Conservation (phyloP, 2,113 vertebrate genomes). For the Canis aureus region DNA sequence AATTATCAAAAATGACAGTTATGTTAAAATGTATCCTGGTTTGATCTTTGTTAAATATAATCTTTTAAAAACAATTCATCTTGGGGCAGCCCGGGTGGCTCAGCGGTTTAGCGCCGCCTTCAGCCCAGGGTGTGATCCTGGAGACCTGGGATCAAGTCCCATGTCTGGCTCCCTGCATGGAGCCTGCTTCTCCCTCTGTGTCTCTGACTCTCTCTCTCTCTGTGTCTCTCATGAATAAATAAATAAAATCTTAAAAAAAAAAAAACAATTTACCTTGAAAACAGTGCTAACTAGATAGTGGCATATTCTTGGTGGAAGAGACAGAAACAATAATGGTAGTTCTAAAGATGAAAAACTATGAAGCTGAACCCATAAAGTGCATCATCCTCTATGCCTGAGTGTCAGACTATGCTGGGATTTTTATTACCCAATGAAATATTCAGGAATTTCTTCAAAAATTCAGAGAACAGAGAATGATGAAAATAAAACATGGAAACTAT, state of each 20-base stretch:
- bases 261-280: neutral
- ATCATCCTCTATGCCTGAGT: neutral
- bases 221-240: neutral
- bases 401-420: neutral
- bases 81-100: too few relatives aligned
- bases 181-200: too few relatives aligned
- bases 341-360: neutral
- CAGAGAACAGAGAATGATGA: neutral
- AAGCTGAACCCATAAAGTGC: neutral
- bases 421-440: neutral
- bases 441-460: conserved; percentile 11
- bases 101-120: too few relatives aligned
- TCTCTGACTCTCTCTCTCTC: too few relatives aligned
- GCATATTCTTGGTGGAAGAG: neutral
- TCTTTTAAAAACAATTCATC: neutral
- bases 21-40: neutral
- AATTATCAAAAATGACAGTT: conserved; percentile 30
- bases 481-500: neutral
- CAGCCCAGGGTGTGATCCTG: too few relatives aligned
- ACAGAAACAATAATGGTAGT: neutral
- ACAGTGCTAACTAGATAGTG: neutral
- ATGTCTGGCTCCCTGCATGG: too few relatives aligned
- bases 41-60: neutral
- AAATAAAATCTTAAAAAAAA: neutral
- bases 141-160: too few relatives aligned